Conservation (phyloP, 1,140 invertebrate species). For the Tribolium madens region DNA sequence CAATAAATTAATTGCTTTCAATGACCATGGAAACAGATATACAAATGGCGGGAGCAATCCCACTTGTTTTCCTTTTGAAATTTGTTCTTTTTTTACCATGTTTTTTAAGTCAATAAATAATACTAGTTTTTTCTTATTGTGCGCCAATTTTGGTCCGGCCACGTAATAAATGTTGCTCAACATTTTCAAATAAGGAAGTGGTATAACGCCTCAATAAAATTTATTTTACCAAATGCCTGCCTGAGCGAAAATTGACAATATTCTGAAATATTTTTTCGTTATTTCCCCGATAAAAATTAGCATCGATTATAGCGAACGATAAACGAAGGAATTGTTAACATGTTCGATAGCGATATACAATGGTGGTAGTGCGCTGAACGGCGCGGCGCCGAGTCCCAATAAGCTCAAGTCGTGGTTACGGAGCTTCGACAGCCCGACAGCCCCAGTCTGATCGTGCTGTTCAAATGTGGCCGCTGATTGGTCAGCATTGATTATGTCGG, state of each 20-base stretch:
- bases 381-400: slow-evolving; percentile 44
- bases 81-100: not conserved
- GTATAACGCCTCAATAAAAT: slow-evolving; percentile 11
- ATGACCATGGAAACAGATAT: not conserved
- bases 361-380: slow-evolving; percentile 38
- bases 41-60: not conserved
- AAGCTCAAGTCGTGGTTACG: slow-evolving; percentile 28
- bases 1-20: not conserved
- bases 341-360: slow-evolving; percentile 45
- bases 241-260: not conserved
- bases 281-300: slow-evolving; percentile 22
- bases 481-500: slow-evolving; percentile 62
- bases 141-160: not conserved
- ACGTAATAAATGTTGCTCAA: slow-evolving; percentile 14
- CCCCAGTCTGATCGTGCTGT: slow-evolving; percentile 49
- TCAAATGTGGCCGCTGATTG: slow-evolving; percentile 59
- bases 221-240: slow-evolving; percentile 3
- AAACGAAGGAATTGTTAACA: slow-evolving; percentile 44
- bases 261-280: not conserved
- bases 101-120: no score
- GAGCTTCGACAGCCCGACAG: slow-evolving; percentile 37
- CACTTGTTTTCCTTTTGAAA: no score
- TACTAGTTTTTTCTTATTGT: not conserved
- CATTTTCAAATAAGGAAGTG: slow-evolving; percentile 30
- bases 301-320: slow-evolving; percentile 40